Conservation (phyloP, 2,888 invertebrate species). For the Cremastobaeus sp. region DNA sequence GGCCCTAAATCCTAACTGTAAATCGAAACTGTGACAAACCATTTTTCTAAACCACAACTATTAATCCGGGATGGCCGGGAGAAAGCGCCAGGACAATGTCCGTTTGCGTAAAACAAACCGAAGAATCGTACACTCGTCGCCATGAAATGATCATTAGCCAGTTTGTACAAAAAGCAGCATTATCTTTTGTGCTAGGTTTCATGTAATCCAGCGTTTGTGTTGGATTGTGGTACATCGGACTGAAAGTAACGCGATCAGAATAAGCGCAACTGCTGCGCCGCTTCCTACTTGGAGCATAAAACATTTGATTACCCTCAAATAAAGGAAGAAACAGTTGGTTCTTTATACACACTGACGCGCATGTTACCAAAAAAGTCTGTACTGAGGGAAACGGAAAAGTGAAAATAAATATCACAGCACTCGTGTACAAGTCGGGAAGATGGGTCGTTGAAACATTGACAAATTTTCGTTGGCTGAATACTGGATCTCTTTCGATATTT, state of each 20-base stretch:
- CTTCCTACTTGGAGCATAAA: constrained; percentile 44
- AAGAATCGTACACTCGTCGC: constrained; percentile 21
- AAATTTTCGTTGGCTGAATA: no score
- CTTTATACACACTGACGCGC: constrained; percentile 15
- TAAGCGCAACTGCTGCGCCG: constrained; percentile 30
- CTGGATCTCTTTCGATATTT: no score
- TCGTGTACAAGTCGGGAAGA: constrained; percentile 11
- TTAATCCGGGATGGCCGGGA: neutral
- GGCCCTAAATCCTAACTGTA: no score
- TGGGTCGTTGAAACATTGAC: constrained; percentile 3
- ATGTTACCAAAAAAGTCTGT: constrained; percentile 28
- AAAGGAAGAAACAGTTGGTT: constrained; percentile 33
- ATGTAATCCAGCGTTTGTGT: constrained; percentile 39
- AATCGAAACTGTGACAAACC: no score
- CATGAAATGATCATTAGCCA: constrained; percentile 43
- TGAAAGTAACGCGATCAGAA: constrained; percentile 51
- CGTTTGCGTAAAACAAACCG: constrained; percentile 12
- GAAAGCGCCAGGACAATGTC: constrained; percentile 5
- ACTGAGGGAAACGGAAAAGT: constrained; percentile 13
- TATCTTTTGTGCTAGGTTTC: constrained; percentile 41
- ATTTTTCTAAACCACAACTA: neutral
- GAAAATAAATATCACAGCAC: constrained; percentile 9
- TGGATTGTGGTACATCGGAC: constrained; percentile 41
- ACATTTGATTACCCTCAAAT: constrained; percentile 56
- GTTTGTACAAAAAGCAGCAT: constrained; percentile 29